Evolutionary conservation across 2,888 invertebrate genomes (phyloP), one percentile per base, ranked within the genome.

Genomic region (Pocota personata): DNA sequence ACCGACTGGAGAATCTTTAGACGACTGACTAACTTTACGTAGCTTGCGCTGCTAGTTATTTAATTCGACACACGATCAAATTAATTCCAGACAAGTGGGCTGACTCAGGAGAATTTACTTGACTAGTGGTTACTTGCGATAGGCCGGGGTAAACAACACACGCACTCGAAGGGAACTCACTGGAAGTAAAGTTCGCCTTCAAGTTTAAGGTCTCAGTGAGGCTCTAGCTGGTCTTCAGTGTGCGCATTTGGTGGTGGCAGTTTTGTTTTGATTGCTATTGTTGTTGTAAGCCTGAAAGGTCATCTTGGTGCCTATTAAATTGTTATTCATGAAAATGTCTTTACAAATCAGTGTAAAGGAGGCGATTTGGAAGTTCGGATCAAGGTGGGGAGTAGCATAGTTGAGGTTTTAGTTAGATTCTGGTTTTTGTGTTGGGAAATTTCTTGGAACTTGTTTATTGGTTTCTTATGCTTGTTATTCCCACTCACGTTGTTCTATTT

Each of bases 11-110:
- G n/a, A 43, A 43, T 19, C 48, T 82, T 71, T 19, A 37, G 16
- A 24, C 35, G 48, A 83, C 82, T 83, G 78, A 83, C 78, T 72
- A 46, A 24, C 3, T 82, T 58, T 12, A n/a, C 19, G 40, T 60
- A 40, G 50, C 27, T 66, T 30, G 37, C 27, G 37, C 58, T 50
- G 58, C 66, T 60, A 46, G 66, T 75, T 66, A 71, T 66, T 71
- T 43, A 8, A 32, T 46, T 46, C 71, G n/a, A n/a, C 55, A 21
- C 21, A n/a, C 19, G 21, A 66, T 57, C 24, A 40, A 78, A 67
- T 58, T 66, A 40, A 66, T 66, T 72, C 30, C 40, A 71, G 66
- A 27, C 78, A 78, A 83, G 58, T 72, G 72, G 60, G 27, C 46
- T 50, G 35, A 27, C 35, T 40, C 48, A 7, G n/a, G 32, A n/a